Conservation (phyloP, 2,888 invertebrate genomes). For the Lamellibrachia columna region DNA sequence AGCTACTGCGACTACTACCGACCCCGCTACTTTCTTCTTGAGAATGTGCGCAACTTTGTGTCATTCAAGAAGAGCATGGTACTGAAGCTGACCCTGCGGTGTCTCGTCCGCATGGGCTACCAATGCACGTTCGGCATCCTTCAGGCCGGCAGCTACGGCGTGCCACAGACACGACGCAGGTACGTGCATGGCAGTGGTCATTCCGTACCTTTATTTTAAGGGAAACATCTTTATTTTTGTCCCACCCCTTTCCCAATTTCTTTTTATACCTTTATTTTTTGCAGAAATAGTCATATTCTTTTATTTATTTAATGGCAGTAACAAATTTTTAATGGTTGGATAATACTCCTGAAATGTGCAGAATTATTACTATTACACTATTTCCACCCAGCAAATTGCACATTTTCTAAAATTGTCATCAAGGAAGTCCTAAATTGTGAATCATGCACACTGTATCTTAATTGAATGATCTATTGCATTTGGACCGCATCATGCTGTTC, state of each 20-base stretch:
- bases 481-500: too few relatives aligned
- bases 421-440: too few relatives aligned
- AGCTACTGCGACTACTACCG: slow-evolving; percentile 88
- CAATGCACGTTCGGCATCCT: slow-evolving; percentile 87
- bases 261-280: neutral
- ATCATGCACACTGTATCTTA: too few relatives aligned
- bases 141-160: slow-evolving; percentile 86
- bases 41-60: slow-evolving; percentile 87
- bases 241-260: neutral
- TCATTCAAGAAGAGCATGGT: slow-evolving; percentile 84
- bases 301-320: too few relatives aligned
- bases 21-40: slow-evolving; percentile 83
- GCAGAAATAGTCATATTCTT: neutral
- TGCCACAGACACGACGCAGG: slow-evolving; percentile 83
- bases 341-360: too few relatives aligned
- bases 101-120: slow-evolving; percentile 84
- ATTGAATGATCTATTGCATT: too few relatives aligned
- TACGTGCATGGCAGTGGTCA: slow-evolving; percentile 45
- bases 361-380: too few relatives aligned
- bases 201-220: too few relatives aligned
- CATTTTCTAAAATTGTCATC: too few relatives aligned
- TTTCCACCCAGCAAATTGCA: too few relatives aligned
- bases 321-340: too few relatives aligned
- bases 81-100: slow-evolving; percentile 79
- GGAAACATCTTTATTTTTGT: neutral